Evolutionary conservation across 2,797 vertebrate species (phyloP).

Genomic region (Sebastolobus alascanus): DNA sequence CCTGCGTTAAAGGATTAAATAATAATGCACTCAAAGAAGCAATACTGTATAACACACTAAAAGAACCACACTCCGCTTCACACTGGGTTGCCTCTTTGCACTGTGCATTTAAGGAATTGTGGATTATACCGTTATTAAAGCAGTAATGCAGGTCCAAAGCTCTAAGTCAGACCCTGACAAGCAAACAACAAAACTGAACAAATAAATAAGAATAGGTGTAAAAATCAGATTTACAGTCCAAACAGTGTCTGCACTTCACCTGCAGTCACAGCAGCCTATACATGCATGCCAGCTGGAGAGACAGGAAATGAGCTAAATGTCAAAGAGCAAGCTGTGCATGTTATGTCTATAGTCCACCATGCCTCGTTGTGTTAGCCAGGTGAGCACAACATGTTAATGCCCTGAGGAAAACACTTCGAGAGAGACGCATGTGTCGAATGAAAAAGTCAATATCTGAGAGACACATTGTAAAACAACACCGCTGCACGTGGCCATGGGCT

Average conservation of each 20-base stretch:
- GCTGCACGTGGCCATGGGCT: conserved; percentile 42
- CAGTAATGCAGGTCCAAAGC: conserved; percentile 5
- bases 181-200: conserved; percentile 7
- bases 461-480: conserved; percentile 60
- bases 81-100: conserved; percentile 2
- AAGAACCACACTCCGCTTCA: conserved; percentile 1
- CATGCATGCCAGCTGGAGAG: conserved; percentile 9
- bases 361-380: conserved; percentile 37
- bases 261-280: conserved; percentile 2
- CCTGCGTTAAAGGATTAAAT: conserved; percentile 36
- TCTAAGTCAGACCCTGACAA: not conserved
- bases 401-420: conserved; percentile 34
- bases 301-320: conserved; percentile 35
- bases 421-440: conserved; percentile 39
- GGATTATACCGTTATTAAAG: conserved; percentile 25
- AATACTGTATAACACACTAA: conserved; percentile 3
- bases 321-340: conserved; percentile 39
- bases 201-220: not conserved
- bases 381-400: conserved; percentile 50
- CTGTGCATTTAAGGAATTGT: conserved; percentile 14
- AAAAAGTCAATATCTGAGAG: conserved; percentile 51
- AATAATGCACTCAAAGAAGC: conserved; percentile 28
- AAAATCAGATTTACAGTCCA: not conserved
- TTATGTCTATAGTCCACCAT: conserved; percentile 11
- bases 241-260: conserved; percentile 16